phyloP scores from a whole-genome alignment of 2,113 vertebrate genomes.

The Cyphotilapia sp. region DNA sequence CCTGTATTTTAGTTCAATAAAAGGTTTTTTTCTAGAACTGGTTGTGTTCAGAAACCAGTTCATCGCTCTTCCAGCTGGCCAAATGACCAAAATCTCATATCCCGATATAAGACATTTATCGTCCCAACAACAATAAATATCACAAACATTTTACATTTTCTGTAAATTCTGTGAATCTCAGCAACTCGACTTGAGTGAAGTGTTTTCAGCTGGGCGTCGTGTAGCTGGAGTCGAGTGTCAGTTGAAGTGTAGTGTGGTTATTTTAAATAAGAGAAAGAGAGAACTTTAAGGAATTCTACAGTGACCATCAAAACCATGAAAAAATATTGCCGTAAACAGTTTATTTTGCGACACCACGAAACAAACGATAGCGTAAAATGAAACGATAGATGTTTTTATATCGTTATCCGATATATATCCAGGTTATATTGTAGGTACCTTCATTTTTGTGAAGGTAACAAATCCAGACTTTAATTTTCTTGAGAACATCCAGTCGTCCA shows the following conservation, averaged over 20 bases:
- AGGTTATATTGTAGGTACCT: neutral
- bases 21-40: neutral
- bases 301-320: rapidly evolving
- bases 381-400: rapidly evolving
- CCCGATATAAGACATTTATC: rapidly evolving
- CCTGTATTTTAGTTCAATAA: neutral
- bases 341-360: neutral
- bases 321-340: neutral
- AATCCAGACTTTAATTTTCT: neutral
- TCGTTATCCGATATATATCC: neutral
- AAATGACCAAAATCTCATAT: neutral
- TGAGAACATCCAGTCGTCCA: neutral
- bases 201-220: neutral
- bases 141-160: neutral
- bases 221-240: rapidly evolving
- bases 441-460: neutral
- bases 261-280: neutral
- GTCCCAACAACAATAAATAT: rapidly evolving
- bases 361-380: neutral
- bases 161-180: neutral
- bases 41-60: neutral
- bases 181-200: neutral
- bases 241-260: neutral
- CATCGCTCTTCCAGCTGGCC: neutral
- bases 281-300: neutral